phyloP scores from a whole-genome alignment of 2,113 vertebrate species.

The Paradisaea rubra region DNA sequence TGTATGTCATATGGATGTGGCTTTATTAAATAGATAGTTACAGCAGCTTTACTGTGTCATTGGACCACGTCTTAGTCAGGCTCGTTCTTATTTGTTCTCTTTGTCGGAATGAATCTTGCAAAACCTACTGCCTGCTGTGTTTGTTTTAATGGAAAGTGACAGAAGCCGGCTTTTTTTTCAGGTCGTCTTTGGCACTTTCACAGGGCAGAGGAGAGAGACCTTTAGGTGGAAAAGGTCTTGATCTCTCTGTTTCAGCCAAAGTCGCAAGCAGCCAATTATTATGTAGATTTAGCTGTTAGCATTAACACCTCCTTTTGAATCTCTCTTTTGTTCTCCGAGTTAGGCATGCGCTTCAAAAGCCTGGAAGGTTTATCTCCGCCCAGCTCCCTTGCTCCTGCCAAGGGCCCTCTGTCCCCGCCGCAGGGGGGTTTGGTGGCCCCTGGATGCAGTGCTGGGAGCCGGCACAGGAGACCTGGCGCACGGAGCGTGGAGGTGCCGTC shows the following conservation, averaged over 20 bases:
- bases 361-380: not conserved
- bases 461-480: rapidly evolving
- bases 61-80: not conserved
- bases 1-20: not conserved
- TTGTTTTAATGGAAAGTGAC: not conserved
- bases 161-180: not conserved
- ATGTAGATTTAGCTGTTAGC: not conserved
- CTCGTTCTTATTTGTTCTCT: not conserved
- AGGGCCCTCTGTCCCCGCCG: not conserved
- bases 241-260: not conserved
- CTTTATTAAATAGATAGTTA: not conserved
- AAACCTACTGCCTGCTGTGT: not conserved
- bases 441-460: not conserved
- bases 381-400: not conserved
- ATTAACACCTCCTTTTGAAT: constrained; percentile 1
- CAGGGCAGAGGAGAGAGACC: not conserved
- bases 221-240: not conserved
- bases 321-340: not conserved
- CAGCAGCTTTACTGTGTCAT: not conserved
- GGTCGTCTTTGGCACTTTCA: not conserved
- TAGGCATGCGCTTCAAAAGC: not conserved
- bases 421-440: not conserved
- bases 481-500: not conserved
- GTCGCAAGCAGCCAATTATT: not conserved
- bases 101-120: not conserved